Conservation (phyloP, 2,888 invertebrate species). For the Protodeltote pygarga region DNA sequence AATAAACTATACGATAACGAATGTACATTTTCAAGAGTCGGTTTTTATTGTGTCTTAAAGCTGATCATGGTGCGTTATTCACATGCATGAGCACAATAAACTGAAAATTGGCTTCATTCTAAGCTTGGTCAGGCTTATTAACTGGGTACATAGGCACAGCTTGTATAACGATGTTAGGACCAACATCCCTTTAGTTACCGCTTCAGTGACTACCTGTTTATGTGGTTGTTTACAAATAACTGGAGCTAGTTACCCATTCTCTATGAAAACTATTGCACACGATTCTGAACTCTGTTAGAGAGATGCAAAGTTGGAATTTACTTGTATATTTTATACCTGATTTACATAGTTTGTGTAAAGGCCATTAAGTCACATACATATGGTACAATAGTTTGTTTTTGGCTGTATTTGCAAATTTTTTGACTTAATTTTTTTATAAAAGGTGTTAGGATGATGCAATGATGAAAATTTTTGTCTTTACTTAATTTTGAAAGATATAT, state of each 20-base stretch:
- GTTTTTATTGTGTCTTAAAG: too few relatives aligned
- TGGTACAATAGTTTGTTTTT: conserved; percentile 2
- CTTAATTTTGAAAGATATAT: too few relatives aligned
- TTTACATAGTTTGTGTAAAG: conserved; percentile 30
- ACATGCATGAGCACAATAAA: too few relatives aligned
- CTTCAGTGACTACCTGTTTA: conserved; percentile 27
- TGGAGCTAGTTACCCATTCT: conserved; percentile 15
- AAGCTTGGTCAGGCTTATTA: too few relatives aligned
- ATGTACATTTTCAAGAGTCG: too few relatives aligned
- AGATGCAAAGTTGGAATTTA: neutral
- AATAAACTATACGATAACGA: too few relatives aligned
- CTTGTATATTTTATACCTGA: conserved; percentile 2
- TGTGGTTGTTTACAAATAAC: conserved; percentile 38
- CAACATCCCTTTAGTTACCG: conserved; percentile 13
- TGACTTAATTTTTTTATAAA: neutral
- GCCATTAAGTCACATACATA: conserved; percentile 17
- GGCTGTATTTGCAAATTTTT: conserved; percentile 1
- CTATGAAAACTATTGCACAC: neutral
- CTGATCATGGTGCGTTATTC: too few relatives aligned
- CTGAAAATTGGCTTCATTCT: too few relatives aligned
- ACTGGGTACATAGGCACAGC: too few relatives aligned
- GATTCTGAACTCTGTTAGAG: neutral
- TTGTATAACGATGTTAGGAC: neutral
- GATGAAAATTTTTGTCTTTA: too few relatives aligned
- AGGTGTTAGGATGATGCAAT: too few relatives aligned